These are phyloP conservation scores for Melanotus villosus DNA, from an alignment of 2,888 invertebrate species.

Conservation along the genomic window DNA sequence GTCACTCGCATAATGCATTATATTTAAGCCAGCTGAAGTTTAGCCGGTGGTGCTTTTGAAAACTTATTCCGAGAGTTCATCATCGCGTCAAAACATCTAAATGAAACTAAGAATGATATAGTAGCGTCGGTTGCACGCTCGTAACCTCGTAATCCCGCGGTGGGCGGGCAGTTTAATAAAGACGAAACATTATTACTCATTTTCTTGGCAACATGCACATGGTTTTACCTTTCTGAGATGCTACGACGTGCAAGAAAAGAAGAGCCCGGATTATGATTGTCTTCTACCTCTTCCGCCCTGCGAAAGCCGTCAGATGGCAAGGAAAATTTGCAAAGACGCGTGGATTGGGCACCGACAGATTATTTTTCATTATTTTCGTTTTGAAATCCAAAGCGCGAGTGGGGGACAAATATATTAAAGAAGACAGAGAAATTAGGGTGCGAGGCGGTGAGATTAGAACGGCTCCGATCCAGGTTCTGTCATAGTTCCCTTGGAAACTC, in stretches of 20 bases:
- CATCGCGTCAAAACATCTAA: constrained; percentile 48
- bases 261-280: constrained; percentile 23
- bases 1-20: constrained; percentile 61
- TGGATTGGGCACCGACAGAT: constrained; percentile 51
- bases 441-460: constrained; percentile 53
- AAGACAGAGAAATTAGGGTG: constrained; percentile 57
- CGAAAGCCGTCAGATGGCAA: constrained; percentile 2
- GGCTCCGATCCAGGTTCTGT: constrained; percentile 47
- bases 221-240: no score
- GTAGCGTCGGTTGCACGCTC: constrained; percentile 42
- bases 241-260: background rate
- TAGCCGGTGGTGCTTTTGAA: constrained; percentile 52
- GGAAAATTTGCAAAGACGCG: constrained; percentile 27
- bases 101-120: constrained; percentile 50
- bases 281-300: background rate
- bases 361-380: constrained; percentile 56
- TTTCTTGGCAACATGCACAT: constrained; percentile 40
- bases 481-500: constrained; percentile 53
- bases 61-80: constrained; percentile 50
- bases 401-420: constrained; percentile 57
- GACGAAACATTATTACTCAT: constrained; percentile 47
- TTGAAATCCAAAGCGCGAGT: constrained; percentile 50
- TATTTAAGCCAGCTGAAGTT: constrained; percentile 54
- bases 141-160: constrained; percentile 46
- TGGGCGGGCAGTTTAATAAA: constrained; percentile 48